Evolutionary conservation across 2,888 invertebrate species (phyloP).

Genomic region (Argyra leucocephala): DNA sequence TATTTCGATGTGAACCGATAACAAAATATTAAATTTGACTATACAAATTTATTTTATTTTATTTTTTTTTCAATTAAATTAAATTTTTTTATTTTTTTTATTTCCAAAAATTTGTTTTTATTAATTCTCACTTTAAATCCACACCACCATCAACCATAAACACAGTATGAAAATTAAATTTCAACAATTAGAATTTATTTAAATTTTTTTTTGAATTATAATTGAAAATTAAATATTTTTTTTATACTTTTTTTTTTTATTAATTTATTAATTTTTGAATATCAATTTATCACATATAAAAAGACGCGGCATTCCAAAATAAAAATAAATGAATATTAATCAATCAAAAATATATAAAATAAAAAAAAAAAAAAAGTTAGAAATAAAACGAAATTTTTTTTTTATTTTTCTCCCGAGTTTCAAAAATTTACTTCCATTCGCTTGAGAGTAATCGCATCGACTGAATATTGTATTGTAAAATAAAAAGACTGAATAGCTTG

Average conservation of each 20-base stretch:
- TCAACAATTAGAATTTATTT: not conserved
- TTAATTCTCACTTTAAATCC: too few species aligned
- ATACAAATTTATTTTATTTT: not conserved
- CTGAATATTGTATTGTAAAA: conserved; percentile 39
- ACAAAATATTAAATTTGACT: not conserved
- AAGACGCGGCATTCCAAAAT: not conserved
- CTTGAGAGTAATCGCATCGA: conserved; percentile 45
- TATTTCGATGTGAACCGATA: not conserved
- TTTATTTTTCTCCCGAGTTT: conserved; percentile 28
- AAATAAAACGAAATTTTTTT: conserved; percentile 25
- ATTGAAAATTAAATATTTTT: not conserved
- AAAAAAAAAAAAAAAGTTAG: not conserved
- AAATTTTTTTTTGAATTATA: not conserved
- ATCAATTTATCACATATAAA: not conserved
- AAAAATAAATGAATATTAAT: too few species aligned
- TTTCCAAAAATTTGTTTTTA: too few species aligned
- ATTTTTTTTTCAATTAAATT: not conserved
- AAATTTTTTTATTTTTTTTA: not conserved
- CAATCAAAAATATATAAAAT: not conserved
- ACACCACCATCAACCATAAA: too few species aligned
- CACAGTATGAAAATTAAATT: too few species aligned
- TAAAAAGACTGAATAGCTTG: not conserved
- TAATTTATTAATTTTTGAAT: not conserved
- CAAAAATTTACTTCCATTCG: conserved; percentile 37
- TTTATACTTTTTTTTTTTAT: not conserved